Conservation (phyloP, 2,888 invertebrate genomes). For the Pocota personata region DNA sequence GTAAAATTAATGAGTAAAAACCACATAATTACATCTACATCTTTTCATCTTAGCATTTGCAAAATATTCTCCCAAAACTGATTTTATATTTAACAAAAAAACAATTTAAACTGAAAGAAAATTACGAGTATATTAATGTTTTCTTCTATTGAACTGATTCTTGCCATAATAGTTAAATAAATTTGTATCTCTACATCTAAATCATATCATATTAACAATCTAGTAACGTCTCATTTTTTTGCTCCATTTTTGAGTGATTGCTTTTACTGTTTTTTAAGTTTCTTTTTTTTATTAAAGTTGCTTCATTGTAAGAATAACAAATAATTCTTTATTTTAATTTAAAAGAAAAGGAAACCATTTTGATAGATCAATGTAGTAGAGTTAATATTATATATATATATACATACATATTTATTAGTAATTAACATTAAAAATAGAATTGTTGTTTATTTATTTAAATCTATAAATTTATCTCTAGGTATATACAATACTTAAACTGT, state of each 20-base stretch:
- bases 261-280: not conserved
- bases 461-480: conserved; percentile 59
- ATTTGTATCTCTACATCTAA: conserved; percentile 14
- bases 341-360: conserved; percentile 24
- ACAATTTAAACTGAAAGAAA: no score
- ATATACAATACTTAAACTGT: conserved; percentile 69
- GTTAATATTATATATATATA: conserved; percentile 48
- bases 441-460: conserved; percentile 71
- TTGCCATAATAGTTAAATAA: not conserved
- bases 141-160: not conserved
- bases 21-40: no score
- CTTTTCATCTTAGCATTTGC: no score
- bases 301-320: conserved; percentile 22
- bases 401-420: conserved; percentile 51
- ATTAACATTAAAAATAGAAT: conserved; percentile 44
- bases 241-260: conserved; percentile 3
- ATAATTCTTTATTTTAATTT: not conserved
- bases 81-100: no score
- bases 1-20: no score
- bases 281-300: not conserved
- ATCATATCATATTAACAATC: conserved; percentile 61
- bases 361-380: conserved; percentile 70
- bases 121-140: no score
- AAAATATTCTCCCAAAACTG: no score
- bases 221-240: conserved; percentile 25